These are phyloP conservation scores for Clarias gariepinus DNA, from an alignment of 2,113 vertebrate species.

Conservation along the genomic window DNA sequence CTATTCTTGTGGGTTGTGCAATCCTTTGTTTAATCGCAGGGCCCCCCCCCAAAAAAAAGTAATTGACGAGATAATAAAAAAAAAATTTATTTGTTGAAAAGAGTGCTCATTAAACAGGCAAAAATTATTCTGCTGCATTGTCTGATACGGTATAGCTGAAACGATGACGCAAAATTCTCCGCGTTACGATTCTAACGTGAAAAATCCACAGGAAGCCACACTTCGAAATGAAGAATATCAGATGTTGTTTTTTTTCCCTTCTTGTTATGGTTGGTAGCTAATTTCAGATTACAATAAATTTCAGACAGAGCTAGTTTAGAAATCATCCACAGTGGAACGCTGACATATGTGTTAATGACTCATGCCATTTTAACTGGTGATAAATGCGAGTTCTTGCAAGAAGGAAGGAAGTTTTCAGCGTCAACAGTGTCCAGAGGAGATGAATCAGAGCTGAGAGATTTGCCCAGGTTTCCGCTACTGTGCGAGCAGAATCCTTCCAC, in stretches of 20 bases:
- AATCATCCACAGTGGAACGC: background rate
- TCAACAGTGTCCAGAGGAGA: slow-evolving; percentile 20
- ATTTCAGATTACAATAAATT: background rate
- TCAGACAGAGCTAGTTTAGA: background rate
- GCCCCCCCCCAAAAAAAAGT: background rate
- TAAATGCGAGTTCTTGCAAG: slow-evolving; percentile 30
- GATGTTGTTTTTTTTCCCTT: background rate
- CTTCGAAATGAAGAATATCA: background rate
- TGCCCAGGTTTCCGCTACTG: slow-evolving; percentile 31
- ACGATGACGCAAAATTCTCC: background rate
- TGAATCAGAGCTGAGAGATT: slow-evolving; percentile 39
- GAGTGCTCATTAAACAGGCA: background rate
- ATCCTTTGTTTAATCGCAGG: background rate
- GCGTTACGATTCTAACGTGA: background rate
- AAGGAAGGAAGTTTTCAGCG: slow-evolving; percentile 32
- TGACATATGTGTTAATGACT: slow-evolving; percentile 31
- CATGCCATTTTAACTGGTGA: slow-evolving; percentile 17
- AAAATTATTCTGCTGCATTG: too few species aligned
- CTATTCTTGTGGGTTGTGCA: background rate
- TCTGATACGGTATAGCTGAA: too few species aligned
- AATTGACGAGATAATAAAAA: background rate
- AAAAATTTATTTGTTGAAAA: background rate
- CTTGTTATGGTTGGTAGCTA: too few species aligned
- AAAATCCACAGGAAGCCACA: background rate
- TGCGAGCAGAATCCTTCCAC: background rate